Evolutionary conservation across 2,888 invertebrate species (phyloP).

Genomic region (Ernsta delagoae): DNA sequence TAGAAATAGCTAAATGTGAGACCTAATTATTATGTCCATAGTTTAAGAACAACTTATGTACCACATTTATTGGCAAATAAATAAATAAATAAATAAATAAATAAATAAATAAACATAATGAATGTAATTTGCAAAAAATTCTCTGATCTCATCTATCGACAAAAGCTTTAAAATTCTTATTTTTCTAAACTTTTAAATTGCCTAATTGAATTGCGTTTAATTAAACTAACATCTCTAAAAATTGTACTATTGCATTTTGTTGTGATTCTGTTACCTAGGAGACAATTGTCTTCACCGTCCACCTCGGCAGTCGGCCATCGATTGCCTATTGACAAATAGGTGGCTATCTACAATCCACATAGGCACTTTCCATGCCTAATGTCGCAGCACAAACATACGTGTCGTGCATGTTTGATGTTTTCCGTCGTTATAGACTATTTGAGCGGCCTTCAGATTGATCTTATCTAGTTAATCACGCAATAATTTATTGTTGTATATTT

Average conservation of each 20-base stretch:
- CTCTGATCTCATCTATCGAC: too few species aligned
- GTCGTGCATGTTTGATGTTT: constrained; percentile 53
- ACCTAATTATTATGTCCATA: too few species aligned
- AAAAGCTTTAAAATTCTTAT: too few species aligned
- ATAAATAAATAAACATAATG: too few species aligned
- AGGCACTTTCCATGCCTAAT: constrained; percentile 49
- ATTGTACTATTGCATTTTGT: constrained; percentile 54
- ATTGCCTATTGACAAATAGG: constrained; percentile 75
- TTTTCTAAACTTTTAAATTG: too few species aligned
- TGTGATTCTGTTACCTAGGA: constrained; percentile 67
- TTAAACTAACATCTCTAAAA: neutral
- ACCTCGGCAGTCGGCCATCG: constrained; percentile 53
- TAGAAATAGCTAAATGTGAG: too few species aligned
- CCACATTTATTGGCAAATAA: too few species aligned
- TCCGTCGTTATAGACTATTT: constrained; percentile 62
- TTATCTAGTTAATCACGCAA: constrained; percentile 23
- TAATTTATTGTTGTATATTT: constrained; percentile 10
- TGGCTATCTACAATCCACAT: constrained; percentile 45
- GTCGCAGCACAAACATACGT: constrained; percentile 58
- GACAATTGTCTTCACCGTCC: constrained; percentile 75
- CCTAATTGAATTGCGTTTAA: too few species aligned
- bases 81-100: too few species aligned
- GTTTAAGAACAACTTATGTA: too few species aligned
- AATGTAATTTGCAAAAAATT: too few species aligned
- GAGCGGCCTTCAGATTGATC: constrained; percentile 58